These are phyloP conservation scores for Atherinosoma microstoma DNA, from an alignment of 2,797 vertebrate species.

Conservation along the genomic window DNA sequence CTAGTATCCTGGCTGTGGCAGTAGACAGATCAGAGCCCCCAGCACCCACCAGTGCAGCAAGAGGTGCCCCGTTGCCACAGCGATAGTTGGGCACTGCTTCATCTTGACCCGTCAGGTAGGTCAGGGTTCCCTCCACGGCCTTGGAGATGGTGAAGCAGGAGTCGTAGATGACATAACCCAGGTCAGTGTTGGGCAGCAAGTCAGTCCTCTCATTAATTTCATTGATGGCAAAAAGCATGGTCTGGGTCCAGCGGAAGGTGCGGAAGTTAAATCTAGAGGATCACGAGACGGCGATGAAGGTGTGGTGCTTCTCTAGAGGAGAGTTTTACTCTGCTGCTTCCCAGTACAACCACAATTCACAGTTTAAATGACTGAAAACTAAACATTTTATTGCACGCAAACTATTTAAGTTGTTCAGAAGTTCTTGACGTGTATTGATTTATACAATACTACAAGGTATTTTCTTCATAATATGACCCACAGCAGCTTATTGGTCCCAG, in stretches of 20 bases:
- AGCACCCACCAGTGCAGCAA: constrained; percentile 86
- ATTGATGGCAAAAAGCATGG: constrained; percentile 88
- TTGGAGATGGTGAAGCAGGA: constrained; percentile 90
- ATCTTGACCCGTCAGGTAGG: constrained; percentile 88
- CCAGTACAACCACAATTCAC: background rate
- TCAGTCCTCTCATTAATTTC: constrained; percentile 83
- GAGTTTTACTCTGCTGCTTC: background rate
- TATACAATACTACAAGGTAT: background rate
- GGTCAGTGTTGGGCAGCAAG: constrained; percentile 84
- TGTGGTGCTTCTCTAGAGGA: background rate
- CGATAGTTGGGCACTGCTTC: constrained; percentile 89
- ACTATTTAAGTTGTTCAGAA: background rate
- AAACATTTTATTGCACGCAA: background rate
- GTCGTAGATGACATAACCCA: constrained; percentile 90
- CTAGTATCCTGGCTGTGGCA: constrained; percentile 88
- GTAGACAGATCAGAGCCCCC: constrained; percentile 88
- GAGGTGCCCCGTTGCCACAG: constrained; percentile 83
- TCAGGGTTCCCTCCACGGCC: constrained; percentile 87
- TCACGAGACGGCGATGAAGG: background rate
- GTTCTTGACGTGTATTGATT: constrained; percentile 35
- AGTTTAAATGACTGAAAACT: constrained; percentile 1
- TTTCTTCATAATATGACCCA: constrained; percentile 10
- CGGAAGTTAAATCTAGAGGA: constrained; percentile 87
- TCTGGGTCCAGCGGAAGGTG: constrained; percentile 88
- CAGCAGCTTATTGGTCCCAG: constrained; percentile 60